These are phyloP conservation scores for Epizoanthus stellaris DNA, from an alignment of 92 coral and sea anemone species.

Conservation along the genomic window DNA sequence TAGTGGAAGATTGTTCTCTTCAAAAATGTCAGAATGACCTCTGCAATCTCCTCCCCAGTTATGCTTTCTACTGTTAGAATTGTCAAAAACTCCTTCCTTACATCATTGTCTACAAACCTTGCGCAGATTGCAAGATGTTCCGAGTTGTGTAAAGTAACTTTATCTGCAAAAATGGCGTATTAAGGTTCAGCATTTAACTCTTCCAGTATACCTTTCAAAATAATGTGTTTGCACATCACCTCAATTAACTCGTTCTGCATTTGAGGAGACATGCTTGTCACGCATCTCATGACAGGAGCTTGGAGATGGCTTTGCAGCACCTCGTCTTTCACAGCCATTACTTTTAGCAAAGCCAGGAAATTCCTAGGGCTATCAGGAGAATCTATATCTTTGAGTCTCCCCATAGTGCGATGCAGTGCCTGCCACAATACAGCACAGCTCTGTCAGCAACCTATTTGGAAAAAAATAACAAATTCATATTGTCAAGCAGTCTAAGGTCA, in stretches of 20 bases:
- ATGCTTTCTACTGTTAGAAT: background rate
- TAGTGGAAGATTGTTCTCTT: background rate
- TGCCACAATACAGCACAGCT: slow-evolving; percentile 47
- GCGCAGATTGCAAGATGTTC: slow-evolving; percentile 8
- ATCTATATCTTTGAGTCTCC: slow-evolving; percentile 39
- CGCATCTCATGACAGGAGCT: slow-evolving; percentile 5
- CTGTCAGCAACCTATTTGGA: background rate
- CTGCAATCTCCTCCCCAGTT: slow-evolving; percentile 18
- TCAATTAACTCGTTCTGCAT: slow-evolving; percentile 32
- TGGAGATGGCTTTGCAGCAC: slow-evolving; percentile 30
- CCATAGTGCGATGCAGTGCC: slow-evolving; percentile 48
- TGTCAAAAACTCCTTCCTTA: background rate
- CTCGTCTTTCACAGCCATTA: slow-evolving; percentile 33
- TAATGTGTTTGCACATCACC: slow-evolving; percentile 38
- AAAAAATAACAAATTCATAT: no score
- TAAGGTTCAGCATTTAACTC: slow-evolving; percentile 18
- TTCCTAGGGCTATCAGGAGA: slow-evolving; percentile 47
- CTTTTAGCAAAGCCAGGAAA: slow-evolving; percentile 48
- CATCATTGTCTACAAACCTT: background rate
- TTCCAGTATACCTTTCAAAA: slow-evolving; percentile 25
- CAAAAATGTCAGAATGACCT: slow-evolving; percentile 16
- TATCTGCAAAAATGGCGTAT: slow-evolving; percentile 1
- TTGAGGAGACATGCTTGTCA: slow-evolving; percentile 22
- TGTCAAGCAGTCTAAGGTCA: no score
- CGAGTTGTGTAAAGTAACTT: slow-evolving; percentile 4